phyloP scores from a whole-genome alignment of 2,113 vertebrate species.

The Corvus cornix region DNA sequence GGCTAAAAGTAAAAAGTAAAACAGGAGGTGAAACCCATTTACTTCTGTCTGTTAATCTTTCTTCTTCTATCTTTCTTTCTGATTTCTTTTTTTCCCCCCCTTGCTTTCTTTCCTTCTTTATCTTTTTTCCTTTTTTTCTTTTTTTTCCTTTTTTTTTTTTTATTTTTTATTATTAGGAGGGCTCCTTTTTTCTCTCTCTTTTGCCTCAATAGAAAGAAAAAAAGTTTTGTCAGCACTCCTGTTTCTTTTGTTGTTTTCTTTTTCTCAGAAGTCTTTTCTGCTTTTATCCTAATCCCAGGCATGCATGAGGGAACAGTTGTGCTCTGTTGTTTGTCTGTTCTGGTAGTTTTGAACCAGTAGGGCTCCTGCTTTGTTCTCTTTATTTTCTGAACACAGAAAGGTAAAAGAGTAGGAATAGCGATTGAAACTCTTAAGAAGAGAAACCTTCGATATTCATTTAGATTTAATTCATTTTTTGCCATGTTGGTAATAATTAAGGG shows the following conservation, averaged over 20 bases:
- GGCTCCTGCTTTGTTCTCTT: conserved; percentile 94
- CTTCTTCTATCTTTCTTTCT: background rate
- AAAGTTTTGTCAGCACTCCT: conserved; percentile 96
- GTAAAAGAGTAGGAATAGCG: conserved; percentile 90
- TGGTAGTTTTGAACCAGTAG: conserved; percentile 96
- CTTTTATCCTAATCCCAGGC: conserved; percentile 97
- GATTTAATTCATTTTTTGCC: conserved; percentile 71
- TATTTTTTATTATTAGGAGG: conserved; percentile 56
- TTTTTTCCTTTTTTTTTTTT: background rate
- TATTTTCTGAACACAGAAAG: conserved; percentile 94
- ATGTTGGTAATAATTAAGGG: conserved; percentile 71
- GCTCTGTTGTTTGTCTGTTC: conserved; percentile 98
- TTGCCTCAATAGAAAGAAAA: conserved; percentile 87
- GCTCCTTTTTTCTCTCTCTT: conserved; percentile 79
- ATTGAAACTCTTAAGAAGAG: conserved; percentile 90
- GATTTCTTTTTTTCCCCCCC: rapidly evolving
- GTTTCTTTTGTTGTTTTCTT: conserved; percentile 95
- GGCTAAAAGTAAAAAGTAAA: conserved; percentile 69
- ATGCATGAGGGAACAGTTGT: conserved; percentile 99
- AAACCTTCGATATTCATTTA: conserved; percentile 87
- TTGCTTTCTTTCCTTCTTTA: background rate
- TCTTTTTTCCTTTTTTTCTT: conserved; percentile 71
- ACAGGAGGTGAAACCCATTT: conserved; percentile 78
- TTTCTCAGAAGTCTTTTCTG: conserved; percentile 94
- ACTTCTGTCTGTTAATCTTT: conserved; percentile 87